These are phyloP conservation scores for Arrhamphus sclerolepis DNA, from an alignment of 2,797 vertebrate species.

Conservation along the genomic window DNA sequence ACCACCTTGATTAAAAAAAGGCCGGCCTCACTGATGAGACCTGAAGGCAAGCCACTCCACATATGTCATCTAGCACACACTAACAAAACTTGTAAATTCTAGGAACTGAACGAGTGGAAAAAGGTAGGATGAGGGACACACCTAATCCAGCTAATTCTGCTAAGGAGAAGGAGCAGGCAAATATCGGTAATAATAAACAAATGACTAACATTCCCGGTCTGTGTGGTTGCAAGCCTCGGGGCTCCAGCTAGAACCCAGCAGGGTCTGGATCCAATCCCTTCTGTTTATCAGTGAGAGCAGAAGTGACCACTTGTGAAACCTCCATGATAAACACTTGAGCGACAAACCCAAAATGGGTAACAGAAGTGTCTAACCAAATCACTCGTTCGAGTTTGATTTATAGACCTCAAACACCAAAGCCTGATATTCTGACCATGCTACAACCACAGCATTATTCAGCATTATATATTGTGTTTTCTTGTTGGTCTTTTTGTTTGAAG, in stretches of 20 bases:
- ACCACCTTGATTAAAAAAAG: slow-evolving; percentile 56
- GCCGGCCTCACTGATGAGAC: neutral
- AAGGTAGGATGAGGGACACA: slow-evolving; percentile 62
- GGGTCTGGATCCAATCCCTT: slow-evolving; percentile 79
- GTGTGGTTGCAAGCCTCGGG: slow-evolving; percentile 59
- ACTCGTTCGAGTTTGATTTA: slow-evolving; percentile 56
- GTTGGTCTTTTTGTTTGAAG: slow-evolving; percentile 15
- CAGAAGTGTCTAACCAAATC: slow-evolving; percentile 36
- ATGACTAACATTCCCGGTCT: slow-evolving; percentile 68
- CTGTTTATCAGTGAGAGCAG: slow-evolving; percentile 74
- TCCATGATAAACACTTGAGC: slow-evolving; percentile 63
- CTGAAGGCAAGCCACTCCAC: neutral
- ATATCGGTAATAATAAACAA: slow-evolving; percentile 76
- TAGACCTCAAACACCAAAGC: slow-evolving; percentile 30
- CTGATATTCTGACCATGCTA: slow-evolving; percentile 18
- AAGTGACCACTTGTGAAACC: slow-evolving; percentile 66
- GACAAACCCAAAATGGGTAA: slow-evolving; percentile 50
- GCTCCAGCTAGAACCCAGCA: slow-evolving; percentile 60
- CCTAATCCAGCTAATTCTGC: slow-evolving; percentile 61
- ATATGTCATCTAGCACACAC: slow-evolving; percentile 6
- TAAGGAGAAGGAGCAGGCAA: slow-evolving; percentile 68
- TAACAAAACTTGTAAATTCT: slow-evolving; percentile 44
- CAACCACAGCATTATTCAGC: slow-evolving; percentile 37
- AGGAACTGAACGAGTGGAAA: slow-evolving; percentile 51
- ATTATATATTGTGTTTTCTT: slow-evolving; percentile 8